Percentiles rank a stretch among this genome's conserved stretches.
These are phyloP conservation scores for Bombus pascuorum DNA, from an alignment of 1,140 invertebrate species.

Conservation along the genomic window DNA sequence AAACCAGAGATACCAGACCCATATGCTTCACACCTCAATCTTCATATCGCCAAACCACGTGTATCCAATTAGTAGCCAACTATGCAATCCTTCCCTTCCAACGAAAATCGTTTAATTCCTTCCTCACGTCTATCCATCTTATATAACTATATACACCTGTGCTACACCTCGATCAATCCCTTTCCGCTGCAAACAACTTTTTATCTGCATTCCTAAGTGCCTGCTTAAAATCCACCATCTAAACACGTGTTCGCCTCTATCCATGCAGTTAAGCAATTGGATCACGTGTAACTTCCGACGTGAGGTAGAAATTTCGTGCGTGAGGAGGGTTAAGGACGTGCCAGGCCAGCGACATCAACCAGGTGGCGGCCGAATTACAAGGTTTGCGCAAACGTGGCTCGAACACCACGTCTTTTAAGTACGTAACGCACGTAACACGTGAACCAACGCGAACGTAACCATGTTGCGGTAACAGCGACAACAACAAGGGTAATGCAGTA, in stretches of 20 bases:
- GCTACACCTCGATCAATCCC: too few relatives aligned
- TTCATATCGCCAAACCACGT: neutral
- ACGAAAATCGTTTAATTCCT: neutral
- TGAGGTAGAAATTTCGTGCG: slow-evolving; percentile 40
- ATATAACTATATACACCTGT: neutral
- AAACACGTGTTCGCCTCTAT: neutral
- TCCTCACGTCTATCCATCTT: too few relatives aligned
- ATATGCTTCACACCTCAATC: neutral
- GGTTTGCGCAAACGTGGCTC: slow-evolving; percentile 19
- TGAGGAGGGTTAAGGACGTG: slow-evolving; percentile 28
- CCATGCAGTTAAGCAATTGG: neutral
- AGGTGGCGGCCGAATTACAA: slow-evolving; percentile 59
- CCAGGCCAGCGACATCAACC: slow-evolving; percentile 47
- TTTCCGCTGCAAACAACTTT: neutral
- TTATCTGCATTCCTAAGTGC: neutral
- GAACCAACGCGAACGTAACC: slow-evolving; percentile 9
- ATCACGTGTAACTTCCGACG: neutral
- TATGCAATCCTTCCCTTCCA: neutral
- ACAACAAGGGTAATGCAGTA: neutral
- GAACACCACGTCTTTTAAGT: neutral
- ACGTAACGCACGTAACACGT: slow-evolving; percentile 3
- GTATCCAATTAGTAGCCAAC: neutral
- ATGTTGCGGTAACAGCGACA: neutral
- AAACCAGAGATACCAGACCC: neutral
- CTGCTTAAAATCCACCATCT: neutral